Conservation (phyloP, 2,113 vertebrate species). For the Laterallus jamaicensis region DNA sequence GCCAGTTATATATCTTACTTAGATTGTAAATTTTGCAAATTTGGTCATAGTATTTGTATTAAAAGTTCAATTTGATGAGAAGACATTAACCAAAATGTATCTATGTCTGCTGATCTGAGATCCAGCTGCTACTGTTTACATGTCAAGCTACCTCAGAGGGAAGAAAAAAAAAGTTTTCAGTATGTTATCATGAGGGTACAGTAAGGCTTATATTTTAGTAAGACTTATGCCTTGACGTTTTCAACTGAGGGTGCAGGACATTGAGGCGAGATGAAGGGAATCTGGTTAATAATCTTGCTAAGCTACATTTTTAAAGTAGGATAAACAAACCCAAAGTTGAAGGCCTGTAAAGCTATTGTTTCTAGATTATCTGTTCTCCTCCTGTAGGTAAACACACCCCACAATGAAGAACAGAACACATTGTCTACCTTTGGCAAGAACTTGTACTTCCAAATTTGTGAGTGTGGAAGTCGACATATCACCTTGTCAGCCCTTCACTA, state of each 20-base stretch:
- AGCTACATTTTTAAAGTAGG: neutral
- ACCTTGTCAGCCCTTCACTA: neutral
- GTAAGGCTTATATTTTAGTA: neutral
- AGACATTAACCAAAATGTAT: neutral
- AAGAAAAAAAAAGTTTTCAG: neutral
- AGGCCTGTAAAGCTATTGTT: neutral
- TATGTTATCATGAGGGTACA: neutral
- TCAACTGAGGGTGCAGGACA: neutral
- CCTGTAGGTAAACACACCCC: neutral
- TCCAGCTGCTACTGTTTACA: neutral
- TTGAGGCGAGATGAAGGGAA: neutral
- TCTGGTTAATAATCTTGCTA: neutral
- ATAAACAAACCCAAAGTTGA: neutral
- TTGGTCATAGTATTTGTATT: neutral
- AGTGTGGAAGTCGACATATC: neutral
- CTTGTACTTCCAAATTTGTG: neutral
- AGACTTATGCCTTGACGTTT: neutral
- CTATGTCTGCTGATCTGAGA: neutral
- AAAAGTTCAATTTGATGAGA: neutral
- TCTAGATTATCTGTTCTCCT: neutral
- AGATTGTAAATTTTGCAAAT: neutral
- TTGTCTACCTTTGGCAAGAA: neutral
- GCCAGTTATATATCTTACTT: neutral
- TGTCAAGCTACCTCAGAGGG: neutral
- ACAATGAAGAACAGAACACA: neutral